Percentiles rank a stretch among this genome's conserved stretches.
These are phyloP conservation scores for Megaceryle maxima DNA, from an alignment of 2,113 vertebrate genomes.

Conservation along the genomic window DNA sequence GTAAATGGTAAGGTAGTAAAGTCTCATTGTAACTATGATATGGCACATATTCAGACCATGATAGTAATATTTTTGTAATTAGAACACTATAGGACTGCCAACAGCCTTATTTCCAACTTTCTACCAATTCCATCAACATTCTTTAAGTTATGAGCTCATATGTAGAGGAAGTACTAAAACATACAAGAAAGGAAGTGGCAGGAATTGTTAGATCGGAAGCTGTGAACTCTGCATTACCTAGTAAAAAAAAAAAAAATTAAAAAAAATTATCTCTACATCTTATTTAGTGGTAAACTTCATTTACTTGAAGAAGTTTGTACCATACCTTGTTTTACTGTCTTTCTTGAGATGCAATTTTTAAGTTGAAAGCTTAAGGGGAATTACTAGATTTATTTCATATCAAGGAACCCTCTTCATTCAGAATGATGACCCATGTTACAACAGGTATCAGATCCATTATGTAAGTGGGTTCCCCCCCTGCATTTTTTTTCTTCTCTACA, in stretches of 20 bases:
- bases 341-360: not conserved
- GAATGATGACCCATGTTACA: not conserved
- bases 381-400: not conserved
- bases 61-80: not conserved
- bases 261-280: not conserved
- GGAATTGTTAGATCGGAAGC: slow-evolving; percentile 26
- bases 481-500: not conserved
- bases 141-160: not conserved
- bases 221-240: slow-evolving; percentile 10
- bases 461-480: not conserved
- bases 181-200: not conserved
- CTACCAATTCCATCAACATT: not conserved
- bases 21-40: not conserved
- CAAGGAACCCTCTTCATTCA: not conserved
- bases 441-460: not conserved
- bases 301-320: not conserved
- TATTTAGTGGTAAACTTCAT: not conserved
- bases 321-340: not conserved
- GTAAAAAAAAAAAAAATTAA: not conserved
- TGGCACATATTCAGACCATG: not conserved
- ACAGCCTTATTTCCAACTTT: not conserved
- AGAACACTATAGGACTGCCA: not conserved
- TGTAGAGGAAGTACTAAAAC: not conserved
- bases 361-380: not conserved
- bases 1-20: not conserved